A percentile compares a stretch with the other conserved stretches of the same genome.
Evolutionary conservation across 2,888 invertebrate genomes (phyloP).

Genomic region (Loripinus fragilis): DNA sequence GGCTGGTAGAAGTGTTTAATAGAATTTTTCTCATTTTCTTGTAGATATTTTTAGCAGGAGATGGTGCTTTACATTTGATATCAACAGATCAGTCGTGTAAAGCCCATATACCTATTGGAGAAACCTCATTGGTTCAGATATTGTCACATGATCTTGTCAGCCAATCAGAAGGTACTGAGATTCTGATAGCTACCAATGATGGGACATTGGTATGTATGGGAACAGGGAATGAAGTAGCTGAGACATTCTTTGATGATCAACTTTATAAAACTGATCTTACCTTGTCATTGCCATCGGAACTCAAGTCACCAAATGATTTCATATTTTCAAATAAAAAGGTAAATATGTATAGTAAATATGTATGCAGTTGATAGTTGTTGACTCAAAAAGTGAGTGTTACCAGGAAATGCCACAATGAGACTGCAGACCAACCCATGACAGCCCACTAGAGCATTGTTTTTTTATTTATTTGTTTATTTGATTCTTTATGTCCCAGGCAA

Average conservation of each 20-base stretch:
- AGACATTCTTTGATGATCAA: slow-evolving; percentile 36
- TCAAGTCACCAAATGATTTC: slow-evolving; percentile 72
- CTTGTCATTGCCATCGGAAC: slow-evolving; percentile 58
- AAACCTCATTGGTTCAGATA: slow-evolving; percentile 78
- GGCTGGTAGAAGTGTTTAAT: not conserved
- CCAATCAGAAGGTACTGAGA: slow-evolving; percentile 73
- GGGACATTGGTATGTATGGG: slow-evolving; percentile 80
- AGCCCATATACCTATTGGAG: slow-evolving; percentile 74
- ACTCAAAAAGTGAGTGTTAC: no score
- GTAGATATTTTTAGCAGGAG: slow-evolving; percentile 74
- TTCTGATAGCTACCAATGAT: slow-evolving; percentile 78
- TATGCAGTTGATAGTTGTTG: no score
- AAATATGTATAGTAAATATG: no score
- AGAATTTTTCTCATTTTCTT: not conserved
- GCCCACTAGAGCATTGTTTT: no score
- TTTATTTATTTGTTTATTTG: no score
- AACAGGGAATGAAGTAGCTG: slow-evolving; percentile 56
- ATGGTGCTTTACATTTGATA: slow-evolving; percentile 77
- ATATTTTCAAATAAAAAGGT: slow-evolving; percentile 67
- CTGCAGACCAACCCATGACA: no score
- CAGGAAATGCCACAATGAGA: no score
- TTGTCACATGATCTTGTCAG: slow-evolving; percentile 77
- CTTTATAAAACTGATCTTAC: slow-evolving; percentile 33
- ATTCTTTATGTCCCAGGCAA: no score
- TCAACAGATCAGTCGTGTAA: slow-evolving; percentile 75